A percentile compares a stretch with the other conserved stretches of the same genome.
Conservation (phyloP, 2,888 invertebrate genomes). For the Andrena flavipes region DNA sequence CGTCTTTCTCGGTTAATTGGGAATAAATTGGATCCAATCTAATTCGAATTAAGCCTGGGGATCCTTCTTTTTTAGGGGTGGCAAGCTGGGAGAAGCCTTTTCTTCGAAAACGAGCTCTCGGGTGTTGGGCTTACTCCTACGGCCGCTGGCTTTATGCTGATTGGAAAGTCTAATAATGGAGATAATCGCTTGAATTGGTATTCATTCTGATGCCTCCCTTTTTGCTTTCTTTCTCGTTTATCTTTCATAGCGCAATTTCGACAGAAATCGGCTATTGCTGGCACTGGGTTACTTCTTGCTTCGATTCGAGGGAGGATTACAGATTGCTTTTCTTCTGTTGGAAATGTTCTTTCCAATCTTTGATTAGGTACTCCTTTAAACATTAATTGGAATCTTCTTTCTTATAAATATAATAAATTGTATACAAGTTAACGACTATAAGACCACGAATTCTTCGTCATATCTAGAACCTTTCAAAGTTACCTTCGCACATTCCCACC, state of each 20-base stretch:
- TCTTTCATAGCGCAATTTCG: not conserved
- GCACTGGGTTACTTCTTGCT: not conserved
- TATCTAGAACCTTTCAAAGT: too few relatives aligned
- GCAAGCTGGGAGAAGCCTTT: constrained; percentile 24
- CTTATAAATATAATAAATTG: not conserved
- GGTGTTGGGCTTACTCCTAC: constrained; percentile 36
- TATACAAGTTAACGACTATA: not conserved
- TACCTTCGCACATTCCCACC: too few relatives aligned
- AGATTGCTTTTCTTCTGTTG: not conserved
- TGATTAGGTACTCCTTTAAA: not conserved
- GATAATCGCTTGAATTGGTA: constrained; percentile 52
- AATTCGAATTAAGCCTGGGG: constrained; percentile 75
- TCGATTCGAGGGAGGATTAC: not conserved
- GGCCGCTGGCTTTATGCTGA: constrained; percentile 26
- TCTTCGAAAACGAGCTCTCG: constrained; percentile 53
- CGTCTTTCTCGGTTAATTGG: constrained; percentile 73
- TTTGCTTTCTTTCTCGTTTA: not conserved
- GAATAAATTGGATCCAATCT: constrained; percentile 80
- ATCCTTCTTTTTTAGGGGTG: constrained; percentile 35
- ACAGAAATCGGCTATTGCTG: not conserved
- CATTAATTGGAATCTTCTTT: not conserved
- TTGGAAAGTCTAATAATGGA: constrained; percentile 50
- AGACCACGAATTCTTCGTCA: not conserved
- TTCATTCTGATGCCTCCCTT: not conserved
- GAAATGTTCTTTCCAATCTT: not conserved